Percentiles rank a stretch among this genome's conserved stretches.
Conservation (phyloP, 1,140 invertebrate species). For the Gyrodactylus salaris region DNA sequence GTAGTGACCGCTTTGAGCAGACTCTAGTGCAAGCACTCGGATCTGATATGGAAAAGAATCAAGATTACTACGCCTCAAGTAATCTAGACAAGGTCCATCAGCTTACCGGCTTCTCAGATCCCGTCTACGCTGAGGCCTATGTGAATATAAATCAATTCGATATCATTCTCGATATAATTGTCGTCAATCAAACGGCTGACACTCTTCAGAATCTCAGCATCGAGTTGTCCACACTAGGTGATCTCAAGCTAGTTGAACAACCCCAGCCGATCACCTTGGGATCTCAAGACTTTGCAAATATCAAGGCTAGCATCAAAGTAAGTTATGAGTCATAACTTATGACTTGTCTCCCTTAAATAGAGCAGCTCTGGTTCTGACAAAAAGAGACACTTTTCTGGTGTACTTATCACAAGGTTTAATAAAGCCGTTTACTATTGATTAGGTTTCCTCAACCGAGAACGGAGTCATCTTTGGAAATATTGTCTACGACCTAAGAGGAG, state of each 20-base stretch:
- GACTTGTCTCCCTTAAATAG: not conserved
- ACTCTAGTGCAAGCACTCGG: conserved; percentile 59
- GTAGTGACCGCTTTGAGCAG: conserved; percentile 35
- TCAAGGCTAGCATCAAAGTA: conserved; percentile 47
- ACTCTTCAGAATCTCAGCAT: conserved; percentile 87
- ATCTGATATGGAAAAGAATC: conserved; percentile 23
- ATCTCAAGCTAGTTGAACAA: conserved; percentile 83
- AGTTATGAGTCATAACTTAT: not conserved
- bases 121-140: conserved; percentile 90
- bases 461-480: conserved; percentile 98
- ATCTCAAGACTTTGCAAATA: conserved; percentile 79
- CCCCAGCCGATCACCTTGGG: conserved; percentile 70
- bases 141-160: conserved; percentile 89
- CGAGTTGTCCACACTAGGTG: conserved; percentile 64
- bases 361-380: not conserved
- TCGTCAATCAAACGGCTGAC: conserved; percentile 83
- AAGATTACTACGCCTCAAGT: not conserved
- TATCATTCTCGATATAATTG: conserved; percentile 21
- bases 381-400: conserved; percentile 9
- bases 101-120: conserved; percentile 92
- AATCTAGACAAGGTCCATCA: conserved; percentile 39
- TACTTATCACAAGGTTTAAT: no score
- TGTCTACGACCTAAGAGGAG: conserved; percentile 71
- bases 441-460: conserved; percentile 70
- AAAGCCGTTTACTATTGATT: conserved; percentile 3